Evolutionary conservation across 1,140 invertebrate genomes (phyloP).

Genomic region (Cylas formicarius): DNA sequence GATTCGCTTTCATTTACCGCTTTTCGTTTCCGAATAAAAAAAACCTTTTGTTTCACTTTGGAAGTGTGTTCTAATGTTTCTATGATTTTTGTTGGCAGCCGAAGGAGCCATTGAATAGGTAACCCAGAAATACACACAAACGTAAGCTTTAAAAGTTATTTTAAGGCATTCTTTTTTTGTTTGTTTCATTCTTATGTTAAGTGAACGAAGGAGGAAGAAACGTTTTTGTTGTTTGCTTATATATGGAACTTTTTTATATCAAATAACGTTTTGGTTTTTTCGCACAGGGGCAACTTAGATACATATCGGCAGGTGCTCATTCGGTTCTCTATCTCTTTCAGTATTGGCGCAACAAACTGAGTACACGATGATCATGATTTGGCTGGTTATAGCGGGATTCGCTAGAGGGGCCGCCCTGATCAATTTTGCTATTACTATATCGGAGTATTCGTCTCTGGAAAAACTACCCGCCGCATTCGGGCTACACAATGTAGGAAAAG

Average conservation of each 20-base stretch:
- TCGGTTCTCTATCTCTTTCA: conserved; percentile 42
- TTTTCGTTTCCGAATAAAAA: conserved; percentile 2
- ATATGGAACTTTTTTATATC: background rate
- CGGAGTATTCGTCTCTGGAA: conserved; percentile 63
- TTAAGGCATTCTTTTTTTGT: conserved; percentile 30
- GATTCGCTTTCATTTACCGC: too few relatives aligned
- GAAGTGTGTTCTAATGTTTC: conserved; percentile 29
- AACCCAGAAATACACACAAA: conserved; percentile 36
- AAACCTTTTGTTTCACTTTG: background rate
- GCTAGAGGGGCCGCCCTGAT: conserved; percentile 64
- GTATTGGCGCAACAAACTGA: conserved; percentile 60
- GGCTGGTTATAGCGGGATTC: conserved; percentile 63
- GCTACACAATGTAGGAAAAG: conserved; percentile 69
- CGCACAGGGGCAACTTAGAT: conserved; percentile 22
- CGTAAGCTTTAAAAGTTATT: conserved; percentile 37
- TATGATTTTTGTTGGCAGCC: conserved; percentile 43
- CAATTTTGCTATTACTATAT: conserved; percentile 66
- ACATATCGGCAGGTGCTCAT: conserved; percentile 11
- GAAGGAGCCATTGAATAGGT: conserved; percentile 39
- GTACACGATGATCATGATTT: conserved; percentile 56
- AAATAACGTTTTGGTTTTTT: conserved; percentile 14
- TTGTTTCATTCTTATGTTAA: too few relatives aligned
- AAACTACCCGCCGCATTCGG: conserved; percentile 68
- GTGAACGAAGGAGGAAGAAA: conserved; percentile 10
- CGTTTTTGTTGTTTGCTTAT: conserved; percentile 16